A percentile compares a stretch with the other conserved stretches of the same genome.
Evolutionary conservation across 2,113 vertebrate genomes (phyloP).

Genomic region (Platichthys flesus): DNA sequence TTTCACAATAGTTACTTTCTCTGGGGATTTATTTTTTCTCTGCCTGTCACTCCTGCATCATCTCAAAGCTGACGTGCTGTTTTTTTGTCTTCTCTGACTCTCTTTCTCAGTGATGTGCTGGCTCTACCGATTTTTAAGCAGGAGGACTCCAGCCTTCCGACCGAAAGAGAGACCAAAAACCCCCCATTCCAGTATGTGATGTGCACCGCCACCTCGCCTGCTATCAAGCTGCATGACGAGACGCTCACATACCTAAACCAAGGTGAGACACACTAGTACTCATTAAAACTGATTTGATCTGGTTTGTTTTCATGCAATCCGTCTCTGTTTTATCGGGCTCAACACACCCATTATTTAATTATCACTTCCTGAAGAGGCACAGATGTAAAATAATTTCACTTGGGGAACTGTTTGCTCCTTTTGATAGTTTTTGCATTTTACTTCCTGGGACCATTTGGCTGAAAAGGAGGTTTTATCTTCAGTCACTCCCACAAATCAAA

Average conservation of each 20-base stretch:
- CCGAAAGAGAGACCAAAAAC: conserved; percentile 92
- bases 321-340: not conserved
- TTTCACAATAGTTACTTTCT: not conserved
- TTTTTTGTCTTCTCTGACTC: conserved; percentile 3
- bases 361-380: not conserved
- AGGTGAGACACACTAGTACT: conserved; percentile 79
- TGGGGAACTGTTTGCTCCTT: too few species aligned
- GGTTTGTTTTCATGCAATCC: not conserved
- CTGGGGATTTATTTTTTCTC: not conserved
- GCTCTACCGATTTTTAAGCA: conserved; percentile 99
- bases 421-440: not conserved
- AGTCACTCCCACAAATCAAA: not conserved
- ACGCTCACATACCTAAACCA: conserved; percentile 99
- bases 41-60: not conserved
- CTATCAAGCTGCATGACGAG: conserved; percentile 96
- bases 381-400: not conserved
- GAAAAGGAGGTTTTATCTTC: too few species aligned
- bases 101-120: conserved; percentile 89
- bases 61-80: conserved; percentile 10
- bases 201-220: conserved; percentile 95
- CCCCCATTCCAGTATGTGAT: conserved; percentile 98
- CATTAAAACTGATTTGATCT: not conserved
- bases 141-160: conserved; percentile 93
- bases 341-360: conserved; percentile 6
- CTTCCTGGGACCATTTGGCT: too few species aligned